phyloP scores from a whole-genome alignment of 2,113 vertebrate genomes.

The Pseudorhombus dupliciocellatus region DNA sequence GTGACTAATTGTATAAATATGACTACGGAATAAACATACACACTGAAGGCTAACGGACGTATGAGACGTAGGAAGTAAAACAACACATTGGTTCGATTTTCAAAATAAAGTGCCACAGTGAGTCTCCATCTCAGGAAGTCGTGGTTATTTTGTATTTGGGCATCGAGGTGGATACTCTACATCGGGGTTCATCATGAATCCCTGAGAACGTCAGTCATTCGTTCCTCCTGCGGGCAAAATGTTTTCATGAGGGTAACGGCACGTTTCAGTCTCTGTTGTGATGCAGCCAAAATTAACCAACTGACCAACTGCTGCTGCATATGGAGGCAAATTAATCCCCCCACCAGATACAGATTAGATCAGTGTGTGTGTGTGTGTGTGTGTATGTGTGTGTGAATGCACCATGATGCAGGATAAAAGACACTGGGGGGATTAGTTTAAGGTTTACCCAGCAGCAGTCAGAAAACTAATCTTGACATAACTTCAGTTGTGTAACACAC shows the following conservation, averaged over 20 bases:
- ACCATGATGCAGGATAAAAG: constrained; percentile 15
- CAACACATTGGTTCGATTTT: too few species aligned
- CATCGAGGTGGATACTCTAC: background rate
- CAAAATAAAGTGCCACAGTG: too few species aligned
- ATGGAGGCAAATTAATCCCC: constrained; percentile 47
- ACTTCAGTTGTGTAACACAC: constrained; percentile 18
- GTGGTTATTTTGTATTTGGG: too few species aligned
- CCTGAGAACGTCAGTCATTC: background rate
- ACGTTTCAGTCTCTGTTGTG: constrained; percentile 14
- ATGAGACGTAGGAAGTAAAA: too few species aligned
- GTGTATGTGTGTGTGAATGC: constrained; percentile 21
- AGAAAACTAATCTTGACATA: constrained; percentile 35
- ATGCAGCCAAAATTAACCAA: constrained; percentile 50
- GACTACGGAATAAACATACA: too few species aligned
- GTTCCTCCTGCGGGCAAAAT: background rate
- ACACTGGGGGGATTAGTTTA: constrained; percentile 50
- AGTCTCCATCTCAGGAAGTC: too few species aligned
- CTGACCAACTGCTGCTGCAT: constrained; percentile 32
- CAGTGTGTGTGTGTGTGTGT: constrained; percentile 22
- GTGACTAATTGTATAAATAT: too few species aligned
- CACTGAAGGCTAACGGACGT: too few species aligned
- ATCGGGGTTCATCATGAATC: background rate
- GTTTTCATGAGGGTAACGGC: background rate
- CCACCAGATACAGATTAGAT: constrained; percentile 50
- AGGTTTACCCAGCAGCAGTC: constrained; percentile 25